Base-by-base conservation (phyloP, 2,797 vertebrate species). In the Anabas testudineus region DNA sequence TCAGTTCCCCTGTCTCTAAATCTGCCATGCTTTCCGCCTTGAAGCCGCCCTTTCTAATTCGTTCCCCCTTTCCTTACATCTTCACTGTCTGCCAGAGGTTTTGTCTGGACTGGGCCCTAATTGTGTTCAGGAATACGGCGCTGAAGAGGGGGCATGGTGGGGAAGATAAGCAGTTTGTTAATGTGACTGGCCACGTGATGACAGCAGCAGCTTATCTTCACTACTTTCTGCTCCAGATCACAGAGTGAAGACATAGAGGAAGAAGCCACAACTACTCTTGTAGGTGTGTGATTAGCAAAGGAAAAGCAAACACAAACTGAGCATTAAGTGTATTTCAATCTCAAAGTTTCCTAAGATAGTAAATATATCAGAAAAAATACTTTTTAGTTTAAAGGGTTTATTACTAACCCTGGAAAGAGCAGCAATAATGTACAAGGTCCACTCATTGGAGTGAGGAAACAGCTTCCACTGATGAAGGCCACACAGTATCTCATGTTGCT, bases 131-230 rank as follows among this genome's bases (percentile, higher is more conserved):
- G 69, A 68, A 45, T 14, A 10, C 2, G 4, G n/a, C 10, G 21
- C 43, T 22, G 24, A 56, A 18, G 43, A 41, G 19, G 30, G 39
- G n/a, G 12, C 34, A 24, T 47, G 34, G 37, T n/a, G 45, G 34
- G 47, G 53, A 66, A 65, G 68, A 74, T 36, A 58, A 67, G 47
- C 48, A 37, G 48, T 62, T 63, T 71, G 77, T 54, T 76, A 62
- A 84, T 69, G 70, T 47, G 75, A 71, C 53, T 26, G 32, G 56
- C 63, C 71, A 64, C 59, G 16, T 43, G 57, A 72, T 78, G 76
- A 88, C 80, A 86, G 56, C 61, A 43, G 62, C 66, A 78, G 67
- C 41, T 68, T 54, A 78, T 69, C 70, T 21, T n/a, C 19, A 13
- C 49, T 39, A 10, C 32, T 56, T 42, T 22, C 21, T 56, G 32